Evolutionary conservation across 2,797 vertebrate genomes (phyloP).

Genomic region (Macroramphosus scolopax): DNA sequence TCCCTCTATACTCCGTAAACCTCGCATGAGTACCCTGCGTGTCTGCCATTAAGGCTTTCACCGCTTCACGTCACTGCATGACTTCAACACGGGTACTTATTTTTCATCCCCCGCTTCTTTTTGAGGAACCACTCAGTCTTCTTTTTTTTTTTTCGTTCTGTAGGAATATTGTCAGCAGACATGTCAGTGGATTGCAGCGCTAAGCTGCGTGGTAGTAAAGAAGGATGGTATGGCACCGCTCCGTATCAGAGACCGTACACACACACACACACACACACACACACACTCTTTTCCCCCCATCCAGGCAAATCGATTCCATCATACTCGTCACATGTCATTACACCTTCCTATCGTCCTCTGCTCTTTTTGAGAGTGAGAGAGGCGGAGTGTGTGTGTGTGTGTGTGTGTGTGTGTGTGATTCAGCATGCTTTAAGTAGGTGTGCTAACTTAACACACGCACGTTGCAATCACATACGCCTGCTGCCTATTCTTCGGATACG

Average conservation of each 20-base stretch:
- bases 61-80: slow-evolving; percentile 20
- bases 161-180: slow-evolving; percentile 20
- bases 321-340: slow-evolving; percentile 67
- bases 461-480: not conserved
- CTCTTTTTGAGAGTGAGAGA: slow-evolving; percentile 35
- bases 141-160: slow-evolving; percentile 27
- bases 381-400: slow-evolving; percentile 15
- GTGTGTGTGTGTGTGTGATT: slow-evolving; percentile 16
- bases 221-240: slow-evolving; percentile 13
- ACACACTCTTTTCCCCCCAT: slow-evolving; percentile 14
- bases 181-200: slow-evolving; percentile 14
- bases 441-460: slow-evolving; percentile 30
- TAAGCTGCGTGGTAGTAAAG: slow-evolving; percentile 32
- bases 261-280: slow-evolving; percentile 9
- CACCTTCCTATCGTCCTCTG: slow-evolving; percentile 52
- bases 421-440: slow-evolving; percentile 35
- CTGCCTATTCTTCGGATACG: slow-evolving; percentile 13
- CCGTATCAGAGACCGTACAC: slow-evolving; percentile 1
- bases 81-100: slow-evolving; percentile 22
- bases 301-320: slow-evolving; percentile 61
- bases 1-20: slow-evolving; percentile 3
- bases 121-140: slow-evolving; percentile 20
- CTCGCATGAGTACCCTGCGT: not conserved
- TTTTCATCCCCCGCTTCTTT: slow-evolving; percentile 15
- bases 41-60: slow-evolving; percentile 13